A percentile compares a stretch with the other conserved stretches of the same genome.
These are phyloP conservation scores for Planiliza haematocheilus DNA, from an alignment of 2,113 vertebrate species.

Conservation along the genomic window DNA sequence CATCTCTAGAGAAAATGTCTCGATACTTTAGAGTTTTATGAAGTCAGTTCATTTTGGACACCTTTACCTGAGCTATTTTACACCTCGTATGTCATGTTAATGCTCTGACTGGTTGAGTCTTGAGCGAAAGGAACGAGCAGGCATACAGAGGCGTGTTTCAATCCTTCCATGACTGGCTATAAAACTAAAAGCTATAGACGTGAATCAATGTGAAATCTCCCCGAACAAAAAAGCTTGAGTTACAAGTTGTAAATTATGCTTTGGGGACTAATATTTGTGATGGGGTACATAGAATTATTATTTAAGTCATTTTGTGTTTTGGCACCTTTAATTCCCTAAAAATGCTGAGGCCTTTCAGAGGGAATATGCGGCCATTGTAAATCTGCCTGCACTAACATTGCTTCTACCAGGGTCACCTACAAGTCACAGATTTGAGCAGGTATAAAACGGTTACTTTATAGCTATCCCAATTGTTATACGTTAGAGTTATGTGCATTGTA, in stretches of 20 bases:
- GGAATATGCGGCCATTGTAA: constrained; percentile 75
- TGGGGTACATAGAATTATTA: constrained; percentile 78
- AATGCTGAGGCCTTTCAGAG: constrained; percentile 79
- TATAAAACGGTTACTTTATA: constrained; percentile 86
- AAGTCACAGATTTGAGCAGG: constrained; percentile 85
- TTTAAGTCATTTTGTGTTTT: constrained; percentile 84
- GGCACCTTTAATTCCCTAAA: constrained; percentile 85
- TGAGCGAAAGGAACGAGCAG: constrained; percentile 62
- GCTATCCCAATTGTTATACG: constrained; percentile 86
- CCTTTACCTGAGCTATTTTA: constrained; percentile 57
- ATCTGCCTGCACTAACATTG: constrained; percentile 79
- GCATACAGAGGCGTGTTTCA: constrained; percentile 72
- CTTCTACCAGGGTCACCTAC: constrained; percentile 81
- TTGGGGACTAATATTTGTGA: constrained; percentile 83
- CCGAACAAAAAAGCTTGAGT: constrained; percentile 68
- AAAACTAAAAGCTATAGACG: constrained; percentile 74
- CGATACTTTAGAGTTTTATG: constrained; percentile 14
- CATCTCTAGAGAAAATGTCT: constrained; percentile 18
- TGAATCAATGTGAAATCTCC: constrained; percentile 76
- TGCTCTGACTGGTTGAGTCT: constrained; percentile 49
- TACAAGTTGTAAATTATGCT: constrained; percentile 82
- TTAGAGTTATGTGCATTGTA: constrained; percentile 89
- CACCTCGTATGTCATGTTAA: constrained; percentile 67
- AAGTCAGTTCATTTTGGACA: constrained; percentile 48
- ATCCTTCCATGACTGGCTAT: constrained; percentile 65